These are phyloP conservation scores for Amaurobius ferox DNA, from an alignment of 2,888 invertebrate genomes.

Conservation along the genomic window DNA sequence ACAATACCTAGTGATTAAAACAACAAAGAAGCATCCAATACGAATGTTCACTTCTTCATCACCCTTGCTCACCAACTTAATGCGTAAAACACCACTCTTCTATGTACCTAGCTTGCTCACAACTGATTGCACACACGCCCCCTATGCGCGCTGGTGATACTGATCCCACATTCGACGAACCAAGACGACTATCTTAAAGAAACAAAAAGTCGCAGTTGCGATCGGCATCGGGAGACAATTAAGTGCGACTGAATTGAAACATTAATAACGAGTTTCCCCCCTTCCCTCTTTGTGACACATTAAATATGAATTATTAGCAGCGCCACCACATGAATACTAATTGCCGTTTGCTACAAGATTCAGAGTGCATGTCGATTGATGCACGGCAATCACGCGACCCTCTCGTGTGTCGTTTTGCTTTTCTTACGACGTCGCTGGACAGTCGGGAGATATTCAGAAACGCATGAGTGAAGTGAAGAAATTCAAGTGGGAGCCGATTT, in stretches of 20 bases:
- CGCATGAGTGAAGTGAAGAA: no score
- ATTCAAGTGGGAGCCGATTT: no score
- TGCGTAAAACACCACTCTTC: no score
- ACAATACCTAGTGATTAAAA: no score
- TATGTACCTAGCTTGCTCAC: no score
- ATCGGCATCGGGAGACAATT: neutral
- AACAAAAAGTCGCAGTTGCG: neutral
- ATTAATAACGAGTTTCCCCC: slow-evolving; percentile 52
- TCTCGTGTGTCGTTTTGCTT: neutral
- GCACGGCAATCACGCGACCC: neutral
- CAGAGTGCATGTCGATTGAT: neutral
- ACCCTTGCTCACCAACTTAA: no score
- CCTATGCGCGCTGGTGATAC: neutral
- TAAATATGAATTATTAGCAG: slow-evolving; percentile 53
- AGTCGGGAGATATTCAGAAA: no score
- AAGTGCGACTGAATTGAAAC: neutral
- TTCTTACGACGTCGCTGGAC: no score
- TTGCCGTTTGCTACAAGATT: neutral
- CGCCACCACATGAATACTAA: neutral
- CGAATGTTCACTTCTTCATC: no score
- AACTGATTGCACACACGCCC: neutral
- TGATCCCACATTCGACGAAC: neutral
- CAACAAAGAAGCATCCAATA: no score
- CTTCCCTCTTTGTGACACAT: slow-evolving; percentile 28
- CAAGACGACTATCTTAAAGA: neutral